Percentiles rank a stretch among this genome's conserved stretches.
These are phyloP conservation scores for Takifugu bimaculatus DNA, from an alignment of 2,113 vertebrate genomes.

Conservation along the genomic window DNA sequence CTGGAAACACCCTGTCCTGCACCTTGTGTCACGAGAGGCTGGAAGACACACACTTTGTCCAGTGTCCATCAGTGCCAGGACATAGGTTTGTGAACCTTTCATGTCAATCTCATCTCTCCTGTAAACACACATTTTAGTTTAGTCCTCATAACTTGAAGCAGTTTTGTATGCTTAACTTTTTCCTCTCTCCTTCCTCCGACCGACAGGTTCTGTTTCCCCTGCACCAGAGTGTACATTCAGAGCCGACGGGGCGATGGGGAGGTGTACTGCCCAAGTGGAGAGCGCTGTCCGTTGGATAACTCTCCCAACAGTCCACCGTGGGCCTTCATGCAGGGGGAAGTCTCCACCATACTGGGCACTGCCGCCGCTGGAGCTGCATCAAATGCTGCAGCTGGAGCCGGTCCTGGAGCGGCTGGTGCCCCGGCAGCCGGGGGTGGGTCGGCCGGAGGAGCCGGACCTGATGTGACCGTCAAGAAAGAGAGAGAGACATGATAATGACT, in stretches of 20 bases:
- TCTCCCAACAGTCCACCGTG: conserved; percentile 83
- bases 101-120: background rate
- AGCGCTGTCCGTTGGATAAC: conserved; percentile 83
- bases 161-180: background rate
- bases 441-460: conserved; percentile 29
- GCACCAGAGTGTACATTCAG: conserved; percentile 86
- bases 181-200: background rate
- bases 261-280: conserved; percentile 87
- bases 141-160: background rate
- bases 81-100: conserved; percentile 69
- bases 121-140: too few relatives aligned
- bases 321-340: conserved; percentile 92
- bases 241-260: conserved; percentile 78
- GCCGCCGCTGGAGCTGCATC: conserved; percentile 33
- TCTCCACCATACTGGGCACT: conserved; percentile 83
- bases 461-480: conserved; percentile 68
- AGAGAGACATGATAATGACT: conserved; percentile 64
- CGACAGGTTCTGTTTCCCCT: conserved; percentile 85
- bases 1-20: conserved; percentile 80
- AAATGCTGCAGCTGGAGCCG: conserved; percentile 20
- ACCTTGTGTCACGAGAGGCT: conserved; percentile 84
- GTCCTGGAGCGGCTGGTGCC: background rate
- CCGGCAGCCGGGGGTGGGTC: conserved; percentile 13
- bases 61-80: conserved; percentile 83
- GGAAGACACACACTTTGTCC: conserved; percentile 85